phyloP scores from a whole-genome alignment of 2,113 vertebrate species.

The Epinephelus fuscoguttatus region DNA sequence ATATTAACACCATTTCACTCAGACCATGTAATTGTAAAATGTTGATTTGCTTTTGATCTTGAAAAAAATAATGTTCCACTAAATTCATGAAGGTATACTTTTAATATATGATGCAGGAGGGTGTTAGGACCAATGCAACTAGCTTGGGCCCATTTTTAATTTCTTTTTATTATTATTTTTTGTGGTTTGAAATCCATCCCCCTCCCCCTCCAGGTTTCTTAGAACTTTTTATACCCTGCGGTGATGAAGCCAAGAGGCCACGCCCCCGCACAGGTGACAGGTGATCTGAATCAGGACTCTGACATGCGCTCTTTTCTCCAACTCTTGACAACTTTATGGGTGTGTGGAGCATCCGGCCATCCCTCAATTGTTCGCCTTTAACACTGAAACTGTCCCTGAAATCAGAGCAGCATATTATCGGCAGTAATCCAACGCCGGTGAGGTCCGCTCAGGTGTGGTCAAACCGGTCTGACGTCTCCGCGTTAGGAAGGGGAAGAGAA shows the following conservation, averaged over 20 bases:
- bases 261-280: constrained; percentile 10
- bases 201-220: no score
- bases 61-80: no score
- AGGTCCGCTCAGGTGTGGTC: background rate
- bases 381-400: background rate
- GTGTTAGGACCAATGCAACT: no score
- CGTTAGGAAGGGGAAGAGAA: constrained; percentile 31
- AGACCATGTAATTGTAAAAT: no score
- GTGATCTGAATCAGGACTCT: background rate
- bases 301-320: background rate
- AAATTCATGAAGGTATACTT: no score
- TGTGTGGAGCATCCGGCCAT: no score
- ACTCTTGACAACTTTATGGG: background rate
- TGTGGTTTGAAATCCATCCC: background rate
- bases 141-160: no score
- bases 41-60: no score
- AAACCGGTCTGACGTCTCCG: constrained; percentile 7
- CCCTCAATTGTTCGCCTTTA: background rate
- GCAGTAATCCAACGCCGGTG: background rate
- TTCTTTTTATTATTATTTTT: background rate
- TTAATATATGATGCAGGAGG: no score
- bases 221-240: background rate
- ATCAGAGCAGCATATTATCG: background rate
- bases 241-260: background rate
- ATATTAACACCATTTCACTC: no score